These are phyloP conservation scores for Polydrusus cervinus DNA, from an alignment of 2,888 invertebrate species.

Conservation along the genomic window DNA sequence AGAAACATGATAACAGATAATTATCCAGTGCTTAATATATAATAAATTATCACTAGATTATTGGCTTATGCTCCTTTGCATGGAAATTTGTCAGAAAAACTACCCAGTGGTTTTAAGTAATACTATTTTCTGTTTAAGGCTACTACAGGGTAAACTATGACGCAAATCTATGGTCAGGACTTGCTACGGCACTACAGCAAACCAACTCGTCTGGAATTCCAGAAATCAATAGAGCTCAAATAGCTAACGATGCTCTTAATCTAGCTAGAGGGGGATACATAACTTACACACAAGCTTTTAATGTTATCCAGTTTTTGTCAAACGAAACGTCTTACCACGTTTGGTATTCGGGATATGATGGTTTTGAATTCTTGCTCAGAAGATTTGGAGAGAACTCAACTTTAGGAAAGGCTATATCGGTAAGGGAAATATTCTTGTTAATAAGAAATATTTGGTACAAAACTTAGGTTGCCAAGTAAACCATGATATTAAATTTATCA, in stretches of 20 bases:
- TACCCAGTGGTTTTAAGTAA: too few relatives aligned
- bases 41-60: too few relatives aligned
- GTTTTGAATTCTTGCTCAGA: slow-evolving; percentile 57
- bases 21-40: too few relatives aligned
- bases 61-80: too few relatives aligned
- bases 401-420: slow-evolving; percentile 54
- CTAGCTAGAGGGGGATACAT: slow-evolving; percentile 75
- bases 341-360: slow-evolving; percentile 78
- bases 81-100: too few relatives aligned
- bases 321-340: slow-evolving; percentile 82
- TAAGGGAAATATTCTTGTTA: too few relatives aligned
- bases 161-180: slow-evolving; percentile 77
- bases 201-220: slow-evolving; percentile 73
- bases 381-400: slow-evolving; percentile 53
- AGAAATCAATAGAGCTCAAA: slow-evolving; percentile 81
- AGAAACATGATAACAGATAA: too few relatives aligned
- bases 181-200: slow-evolving; percentile 71
- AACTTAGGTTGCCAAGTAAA: too few relatives aligned
- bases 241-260: slow-evolving; percentile 83
- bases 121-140: slow-evolving; percentile 69
- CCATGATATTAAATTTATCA: too few relatives aligned
- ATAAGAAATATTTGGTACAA: too few relatives aligned
- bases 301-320: slow-evolving; percentile 79
- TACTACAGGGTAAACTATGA: slow-evolving; percentile 80
- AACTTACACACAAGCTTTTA: slow-evolving; percentile 76